phyloP scores from a whole-genome alignment of 2,888 invertebrate species.

The Dryobotodes eremita region DNA sequence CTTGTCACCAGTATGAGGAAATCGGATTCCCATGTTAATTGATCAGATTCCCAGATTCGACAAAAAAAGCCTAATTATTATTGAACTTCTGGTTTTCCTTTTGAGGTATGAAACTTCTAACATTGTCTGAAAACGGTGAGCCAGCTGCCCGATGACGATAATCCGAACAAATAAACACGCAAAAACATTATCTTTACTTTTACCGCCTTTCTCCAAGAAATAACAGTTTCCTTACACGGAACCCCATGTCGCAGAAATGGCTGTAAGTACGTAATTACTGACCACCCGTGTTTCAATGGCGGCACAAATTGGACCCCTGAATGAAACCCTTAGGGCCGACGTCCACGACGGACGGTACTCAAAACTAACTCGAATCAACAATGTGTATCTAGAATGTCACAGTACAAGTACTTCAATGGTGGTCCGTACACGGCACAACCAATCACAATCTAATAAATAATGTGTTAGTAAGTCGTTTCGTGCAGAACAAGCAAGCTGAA shows the following conservation, averaged over 20 bases:
- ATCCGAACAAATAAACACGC: neutral
- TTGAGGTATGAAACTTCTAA: too few relatives aligned
- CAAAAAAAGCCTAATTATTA: too few relatives aligned
- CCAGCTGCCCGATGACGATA: neutral
- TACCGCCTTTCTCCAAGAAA: neutral
- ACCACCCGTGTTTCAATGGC: neutral
- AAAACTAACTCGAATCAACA: neutral
- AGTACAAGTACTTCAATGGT: neutral
- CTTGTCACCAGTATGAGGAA: too few relatives aligned
- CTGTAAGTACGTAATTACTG: conserved; percentile 14
- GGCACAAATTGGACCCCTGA: conserved; percentile 8
- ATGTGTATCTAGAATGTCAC: neutral
- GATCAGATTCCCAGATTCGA: too few relatives aligned
- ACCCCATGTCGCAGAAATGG: conserved; percentile 27
- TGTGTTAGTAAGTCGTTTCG: too few relatives aligned
- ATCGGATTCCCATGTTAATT: too few relatives aligned
- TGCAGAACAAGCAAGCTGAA: too few relatives aligned
- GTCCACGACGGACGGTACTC: neutral
- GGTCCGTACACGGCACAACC: neutral
- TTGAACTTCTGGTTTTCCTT: too few relatives aligned
- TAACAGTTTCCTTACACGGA: conserved; percentile 5
- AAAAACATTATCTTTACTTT: conserved; percentile 9
- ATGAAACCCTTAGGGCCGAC: neutral
- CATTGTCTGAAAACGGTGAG: neutral
- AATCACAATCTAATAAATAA: neutral